Evolutionary conservation across 2,888 invertebrate genomes (phyloP), one percentile per base, ranked within the genome.

Genomic region (Buathra laborator): DNA sequence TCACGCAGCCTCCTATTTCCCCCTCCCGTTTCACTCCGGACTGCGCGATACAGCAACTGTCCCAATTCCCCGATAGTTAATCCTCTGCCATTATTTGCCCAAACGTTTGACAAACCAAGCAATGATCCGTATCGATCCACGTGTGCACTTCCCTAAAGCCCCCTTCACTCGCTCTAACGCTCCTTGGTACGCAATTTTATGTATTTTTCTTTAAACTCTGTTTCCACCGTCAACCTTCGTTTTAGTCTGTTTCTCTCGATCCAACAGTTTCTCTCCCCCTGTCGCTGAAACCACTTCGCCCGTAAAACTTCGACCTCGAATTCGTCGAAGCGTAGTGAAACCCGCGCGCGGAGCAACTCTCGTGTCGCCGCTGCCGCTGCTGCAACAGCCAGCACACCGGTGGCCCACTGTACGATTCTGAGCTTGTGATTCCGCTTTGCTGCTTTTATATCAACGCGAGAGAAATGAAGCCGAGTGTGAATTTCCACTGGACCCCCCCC

Each of bases 291-390:
- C 32, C 66, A 37, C 62, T 75, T 59, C 43, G 48, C 43, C 71
- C 51, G 84, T 71, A 75, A 84, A 80, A 80, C 76, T 76, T 59
- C 37, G 12, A 71, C 24, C 64, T 66, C 10, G 29, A 80, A 84
- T 80, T 84, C 84, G 80, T 59, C 66, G 24, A 80, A 84, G 80
- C 84, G 67, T 84, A 56, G 32, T 66, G 59, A 83, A 82, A 74
- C 48, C 44, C 48, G 53, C 10, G n/a, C 67, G 14, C 12, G 7
- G 16, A 29, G 29, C 32, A 46, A 12, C 12, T 67, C 66, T 12
- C 53, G 46, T 59, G n/a, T 48, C 67, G 19, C 43, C 2, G 51
- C 29, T 37, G 51, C 51, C 32, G 32, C 46, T 53, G 37, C 43
- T 51, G 66, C 43, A 37, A 66, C 46, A 51, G 75, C 59, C 77